Evolutionary conservation across 2,888 invertebrate species (phyloP), one percentile per base, ranked within the genome.

Genomic region (Listrodromus nycthemerus): DNA sequence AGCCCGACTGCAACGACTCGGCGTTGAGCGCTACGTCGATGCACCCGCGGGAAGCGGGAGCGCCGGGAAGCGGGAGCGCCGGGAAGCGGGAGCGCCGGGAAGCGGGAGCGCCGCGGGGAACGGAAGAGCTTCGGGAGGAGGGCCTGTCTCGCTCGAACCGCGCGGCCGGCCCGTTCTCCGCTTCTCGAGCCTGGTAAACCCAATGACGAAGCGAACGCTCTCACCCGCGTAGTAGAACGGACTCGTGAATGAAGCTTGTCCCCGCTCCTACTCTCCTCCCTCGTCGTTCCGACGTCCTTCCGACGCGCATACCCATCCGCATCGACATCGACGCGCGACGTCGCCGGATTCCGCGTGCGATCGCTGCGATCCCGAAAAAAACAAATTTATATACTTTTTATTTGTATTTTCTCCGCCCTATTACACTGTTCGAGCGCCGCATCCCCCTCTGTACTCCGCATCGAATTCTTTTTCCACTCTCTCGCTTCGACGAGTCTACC

Each of bases 221-320:
- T 77, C 77, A 65, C 69, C 58, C 82, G 82, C 82, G 80, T 85
- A 84, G 86, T 86, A 85, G 81, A 82, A 76, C 82, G 78, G 50
- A 69, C 84, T 81, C 83, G 83, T 84, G 86, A 84, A 84, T 84
- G 84, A 84, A 84, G 81, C 67, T 37, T 70, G 13, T n/a, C n/a
- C 48, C 55, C 58, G 41, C 86, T 85, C 83, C 81, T 61, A 77
- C 86, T 86, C 86, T 86, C 85, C 80, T 84, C 87, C 30, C 16
- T 37, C 63, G 65, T 30, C 63, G 75, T 33, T 52, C n/a, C n/a
- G n/a, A n/a, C n/a, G n/a, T n/a, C n/a, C n/a, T n/a, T n/a, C n/a
- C n/a, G n/a, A n/a, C n/a, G n/a, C n/a, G n/a, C n/a, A n/a, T n/a
- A n/a, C n/a, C n/a, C n/a, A n/a, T n/a, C n/a, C n/a, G n/a, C n/a